Evolutionary conservation across 2,797 vertebrate species (phyloP).

Genomic region (Alca torda): DNA sequence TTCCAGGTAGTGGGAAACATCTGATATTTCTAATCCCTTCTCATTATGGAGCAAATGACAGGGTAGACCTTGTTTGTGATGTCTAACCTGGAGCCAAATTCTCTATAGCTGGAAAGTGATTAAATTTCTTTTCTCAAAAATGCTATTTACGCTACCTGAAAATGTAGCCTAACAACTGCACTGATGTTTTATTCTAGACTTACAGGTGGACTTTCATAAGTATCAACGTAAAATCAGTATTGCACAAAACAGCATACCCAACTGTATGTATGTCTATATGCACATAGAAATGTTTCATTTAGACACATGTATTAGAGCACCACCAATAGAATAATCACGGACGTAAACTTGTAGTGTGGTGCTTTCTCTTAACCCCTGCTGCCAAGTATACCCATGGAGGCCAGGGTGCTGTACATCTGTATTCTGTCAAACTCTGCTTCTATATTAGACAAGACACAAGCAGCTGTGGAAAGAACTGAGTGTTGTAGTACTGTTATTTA

Average conservation of each 20-base stretch:
- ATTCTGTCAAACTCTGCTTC: not conserved
- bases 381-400: not conserved
- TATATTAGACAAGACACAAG: not conserved
- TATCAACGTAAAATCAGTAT: not conserved
- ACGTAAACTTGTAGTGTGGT: not conserved
- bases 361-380: not conserved
- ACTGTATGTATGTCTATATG: accelerated
- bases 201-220: not conserved
- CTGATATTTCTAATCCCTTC: not conserved
- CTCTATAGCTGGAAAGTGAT: not conserved
- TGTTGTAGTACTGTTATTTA: not conserved
- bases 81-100: not conserved
- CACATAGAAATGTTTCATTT: not conserved
- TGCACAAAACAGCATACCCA: not conserved
- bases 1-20: not conserved
- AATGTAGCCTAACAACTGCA: not conserved
- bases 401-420: not conserved
- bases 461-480: not conserved
- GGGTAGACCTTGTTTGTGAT: not conserved
- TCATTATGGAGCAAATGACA: not conserved
- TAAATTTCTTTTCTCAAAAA: not conserved
- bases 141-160: not conserved
- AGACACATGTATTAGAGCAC: not conserved
- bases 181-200: not conserved
- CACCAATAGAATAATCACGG: accelerated